phyloP scores from a whole-genome alignment of 2,113 vertebrate species.

The Pluvialis apricaria region DNA sequence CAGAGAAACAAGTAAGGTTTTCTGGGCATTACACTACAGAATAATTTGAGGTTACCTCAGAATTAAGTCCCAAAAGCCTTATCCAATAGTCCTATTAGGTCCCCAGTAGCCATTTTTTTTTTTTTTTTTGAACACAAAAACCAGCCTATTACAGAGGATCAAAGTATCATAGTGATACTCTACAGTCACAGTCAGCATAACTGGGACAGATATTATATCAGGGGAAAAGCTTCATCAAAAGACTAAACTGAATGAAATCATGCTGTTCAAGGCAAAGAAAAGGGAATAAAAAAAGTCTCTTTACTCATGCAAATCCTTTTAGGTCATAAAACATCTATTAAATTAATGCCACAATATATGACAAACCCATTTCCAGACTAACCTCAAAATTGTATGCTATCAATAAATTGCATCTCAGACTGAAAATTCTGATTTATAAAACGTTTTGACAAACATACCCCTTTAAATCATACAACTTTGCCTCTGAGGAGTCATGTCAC shows the following conservation, averaged over 20 bases:
- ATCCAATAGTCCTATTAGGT: neutral
- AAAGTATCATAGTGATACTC: neutral
- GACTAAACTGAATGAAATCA: neutral
- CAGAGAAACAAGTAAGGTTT: neutral
- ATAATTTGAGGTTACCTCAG: neutral
- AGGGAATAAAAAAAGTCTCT: neutral
- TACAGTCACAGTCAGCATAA: neutral
- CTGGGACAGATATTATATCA: neutral
- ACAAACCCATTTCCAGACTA: neutral
- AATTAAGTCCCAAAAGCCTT: neutral
- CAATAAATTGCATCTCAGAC: neutral
- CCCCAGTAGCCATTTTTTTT: neutral
- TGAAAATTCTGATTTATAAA: conserved; percentile 41
- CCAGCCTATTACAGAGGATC: neutral
- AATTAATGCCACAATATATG: neutral
- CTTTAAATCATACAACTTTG: conserved; percentile 65
- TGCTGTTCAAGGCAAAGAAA: neutral
- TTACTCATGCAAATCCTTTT: conserved; percentile 36
- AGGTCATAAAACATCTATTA: neutral
- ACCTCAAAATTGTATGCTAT: neutral
- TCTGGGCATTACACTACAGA: neutral
- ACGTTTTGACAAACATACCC: conserved; percentile 32
- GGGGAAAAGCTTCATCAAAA: neutral
- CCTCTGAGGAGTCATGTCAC: conserved; percentile 72
- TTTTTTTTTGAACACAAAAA: neutral